phyloP scores from a whole-genome alignment of 2,888 invertebrate genomes.

The Miltochrista miniata region DNA sequence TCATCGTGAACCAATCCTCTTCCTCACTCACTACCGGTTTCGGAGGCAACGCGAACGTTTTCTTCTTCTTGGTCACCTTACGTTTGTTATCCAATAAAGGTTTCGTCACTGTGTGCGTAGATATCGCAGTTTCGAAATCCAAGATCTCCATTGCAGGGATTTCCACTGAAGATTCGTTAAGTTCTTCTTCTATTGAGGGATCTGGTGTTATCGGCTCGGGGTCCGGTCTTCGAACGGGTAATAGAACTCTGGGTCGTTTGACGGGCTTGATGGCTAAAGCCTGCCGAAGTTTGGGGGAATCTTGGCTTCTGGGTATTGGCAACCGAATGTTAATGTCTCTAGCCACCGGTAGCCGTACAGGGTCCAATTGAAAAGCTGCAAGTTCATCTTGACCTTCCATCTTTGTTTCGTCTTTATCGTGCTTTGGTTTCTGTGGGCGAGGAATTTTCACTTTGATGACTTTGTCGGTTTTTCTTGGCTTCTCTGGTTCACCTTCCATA shows the following conservation, averaged over 20 bases:
- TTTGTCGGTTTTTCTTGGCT: slow-evolving; percentile 38
- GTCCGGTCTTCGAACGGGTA: slow-evolving; percentile 63
- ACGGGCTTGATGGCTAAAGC: slow-evolving; percentile 61
- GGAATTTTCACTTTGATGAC: slow-evolving; percentile 67
- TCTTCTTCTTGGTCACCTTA: slow-evolving; percentile 50
- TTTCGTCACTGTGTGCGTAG: slow-evolving; percentile 70
- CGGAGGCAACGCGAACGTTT: slow-evolving; percentile 47
- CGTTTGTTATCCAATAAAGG: slow-evolving; percentile 43
- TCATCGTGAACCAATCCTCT: slow-evolving; percentile 63
- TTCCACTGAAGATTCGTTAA: slow-evolving; percentile 26
- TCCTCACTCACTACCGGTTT: slow-evolving; percentile 60
- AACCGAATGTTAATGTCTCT: slow-evolving; percentile 24
- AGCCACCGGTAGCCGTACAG: slow-evolving; percentile 29
- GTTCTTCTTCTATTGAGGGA: slow-evolving; percentile 20
- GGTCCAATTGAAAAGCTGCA: slow-evolving; percentile 35
- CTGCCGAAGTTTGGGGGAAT: slow-evolving; percentile 70
- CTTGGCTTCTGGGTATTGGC: slow-evolving; percentile 46
- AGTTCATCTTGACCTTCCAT: slow-evolving; percentile 18
- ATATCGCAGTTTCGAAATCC: slow-evolving; percentile 71
- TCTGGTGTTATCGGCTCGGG: slow-evolving; percentile 35
- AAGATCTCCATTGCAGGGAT: slow-evolving; percentile 36
- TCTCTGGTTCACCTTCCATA: slow-evolving; percentile 44
- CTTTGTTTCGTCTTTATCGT: slow-evolving; percentile 45
- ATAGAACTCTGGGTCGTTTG: slow-evolving; percentile 65
- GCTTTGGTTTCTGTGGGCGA: slow-evolving; percentile 48